Evolutionary conservation across 2,797 vertebrate genomes (phyloP).

Genomic region (Dermochelys coriacea): DNA sequence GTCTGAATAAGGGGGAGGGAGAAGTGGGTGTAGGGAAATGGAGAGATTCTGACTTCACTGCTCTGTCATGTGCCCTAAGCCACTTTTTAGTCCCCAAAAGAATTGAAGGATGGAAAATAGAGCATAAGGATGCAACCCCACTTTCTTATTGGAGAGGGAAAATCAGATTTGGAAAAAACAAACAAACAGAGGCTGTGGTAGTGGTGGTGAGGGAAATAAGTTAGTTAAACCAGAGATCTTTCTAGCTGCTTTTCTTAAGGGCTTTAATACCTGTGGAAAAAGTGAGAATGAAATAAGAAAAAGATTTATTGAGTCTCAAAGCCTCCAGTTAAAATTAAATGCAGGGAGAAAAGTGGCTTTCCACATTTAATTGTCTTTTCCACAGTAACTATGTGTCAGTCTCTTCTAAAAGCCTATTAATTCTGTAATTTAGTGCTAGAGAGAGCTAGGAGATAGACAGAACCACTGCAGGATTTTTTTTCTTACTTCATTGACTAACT

Average conservation of each 20-base stretch:
- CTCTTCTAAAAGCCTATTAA: conserved; percentile 85
- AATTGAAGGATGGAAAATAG: neutral
- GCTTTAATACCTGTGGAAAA: conserved; percentile 60
- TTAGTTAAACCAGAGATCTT: neutral
- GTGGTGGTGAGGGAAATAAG: neutral
- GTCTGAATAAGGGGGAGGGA: neutral
- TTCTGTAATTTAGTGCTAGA: conserved; percentile 81
- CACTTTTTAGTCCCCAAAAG: neutral
- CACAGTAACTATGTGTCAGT: conserved; percentile 79
- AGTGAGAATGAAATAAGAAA: conserved; percentile 67
- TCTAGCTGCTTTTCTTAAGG: conserved; percentile 44
- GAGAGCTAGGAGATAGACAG: conserved; percentile 62
- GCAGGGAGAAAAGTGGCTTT: conserved; percentile 79
- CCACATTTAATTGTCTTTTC: conserved; percentile 83
- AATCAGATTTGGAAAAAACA: neutral
- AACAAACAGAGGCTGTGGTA: neutral
- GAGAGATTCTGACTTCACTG: neutral
- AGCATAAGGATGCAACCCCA: neutral
- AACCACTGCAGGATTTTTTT: conserved; percentile 44
- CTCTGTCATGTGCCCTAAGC: neutral
- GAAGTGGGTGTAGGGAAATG: neutral
- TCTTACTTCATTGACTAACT: conserved; percentile 78
- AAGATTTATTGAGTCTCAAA: conserved; percentile 81
- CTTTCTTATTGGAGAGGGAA: accelerated
- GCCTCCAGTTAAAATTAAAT: conserved; percentile 80